Evolutionary conservation across 2,888 invertebrate genomes (phyloP), one percentile per base, ranked within the genome.

Genomic region (Drosophila neotestacea): DNA sequence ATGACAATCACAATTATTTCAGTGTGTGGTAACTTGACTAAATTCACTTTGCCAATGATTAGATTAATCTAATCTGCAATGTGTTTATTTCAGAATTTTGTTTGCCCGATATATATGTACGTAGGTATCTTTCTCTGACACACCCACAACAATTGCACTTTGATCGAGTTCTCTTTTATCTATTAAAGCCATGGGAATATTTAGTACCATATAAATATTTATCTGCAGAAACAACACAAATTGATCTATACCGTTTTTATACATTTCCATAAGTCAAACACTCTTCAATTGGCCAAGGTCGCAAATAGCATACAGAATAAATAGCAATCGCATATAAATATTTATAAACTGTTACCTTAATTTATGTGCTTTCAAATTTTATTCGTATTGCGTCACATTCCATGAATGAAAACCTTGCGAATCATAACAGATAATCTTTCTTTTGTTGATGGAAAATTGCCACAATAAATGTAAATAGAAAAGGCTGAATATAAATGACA

Each of bases 291-390:
- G 44, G 7, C 54, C 69, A 70, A 80, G 83, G 80, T 67, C 66
- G 42, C 46, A 47, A 47, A 47, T 52, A 16, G 13, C 38, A 22
- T 36, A 27, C 42, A 7, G 22, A 50, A 44, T 58, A 39, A 39
- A 59, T 36, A 38, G 41, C 28, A 60, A 59, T 55, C 52, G 55
- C 47, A 52, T 52, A 76, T 70, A 82, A 84, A 81, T 81, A 79
- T 84, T 84, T 77, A 81, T 76, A 60, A 34, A 60, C 32, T 48
- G 50, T 64, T 72, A 51, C 48, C 62, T 47, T 61, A 80, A 82
- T 73, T 79, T 65, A 73, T 79, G 60, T 16, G 32, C 66, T 64
- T 69, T 73, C 64, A 55, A 74, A 74, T 74, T 66, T 22, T 47
- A 74, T 70, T 66, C 28, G 44, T 13, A 70, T 63, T 62, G 70